These are phyloP conservation scores for Ptilorrhoa leucosticta DNA, from an alignment of 2,113 vertebrate genomes.

Conservation along the genomic window DNA sequence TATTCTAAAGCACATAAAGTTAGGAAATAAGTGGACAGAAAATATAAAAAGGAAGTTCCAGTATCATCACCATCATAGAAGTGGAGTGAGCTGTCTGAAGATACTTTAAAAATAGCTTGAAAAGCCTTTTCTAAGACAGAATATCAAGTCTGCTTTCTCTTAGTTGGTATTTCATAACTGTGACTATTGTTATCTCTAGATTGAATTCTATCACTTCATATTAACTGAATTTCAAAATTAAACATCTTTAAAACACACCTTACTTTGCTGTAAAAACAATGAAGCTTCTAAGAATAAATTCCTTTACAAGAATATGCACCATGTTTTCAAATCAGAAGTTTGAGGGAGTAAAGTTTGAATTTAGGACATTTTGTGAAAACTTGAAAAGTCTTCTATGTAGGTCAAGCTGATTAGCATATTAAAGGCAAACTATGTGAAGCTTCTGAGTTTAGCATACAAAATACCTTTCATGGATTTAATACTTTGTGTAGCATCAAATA, in stretches of 20 bases:
- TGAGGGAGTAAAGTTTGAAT: slow-evolving; percentile 4
- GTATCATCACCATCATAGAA: not conserved
- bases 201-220: not conserved
- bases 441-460: slow-evolving; percentile 35
- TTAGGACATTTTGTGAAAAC: not conserved
- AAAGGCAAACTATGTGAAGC: slow-evolving; percentile 10
- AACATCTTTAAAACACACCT: not conserved
- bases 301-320: not conserved
- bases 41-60: not conserved
- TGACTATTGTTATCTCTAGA: not conserved
- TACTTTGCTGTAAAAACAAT: not conserved
- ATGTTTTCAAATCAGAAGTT: not conserved
- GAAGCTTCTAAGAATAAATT: not conserved
- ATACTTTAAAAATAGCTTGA: not conserved
- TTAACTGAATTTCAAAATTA: not conserved
- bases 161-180: not conserved
- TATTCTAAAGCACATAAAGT: not conserved
- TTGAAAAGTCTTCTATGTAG: slow-evolving; percentile 29
- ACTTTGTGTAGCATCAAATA: not conserved
- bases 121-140: not conserved
- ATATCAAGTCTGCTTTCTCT: not conserved
- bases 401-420: slow-evolving; percentile 50
- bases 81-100: not conserved
- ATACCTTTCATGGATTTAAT: not conserved
- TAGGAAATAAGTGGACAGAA: not conserved